Evolutionary conservation across 2,113 vertebrate genomes (phyloP).

Genomic region (Brienomyrus longianalis): DNA sequence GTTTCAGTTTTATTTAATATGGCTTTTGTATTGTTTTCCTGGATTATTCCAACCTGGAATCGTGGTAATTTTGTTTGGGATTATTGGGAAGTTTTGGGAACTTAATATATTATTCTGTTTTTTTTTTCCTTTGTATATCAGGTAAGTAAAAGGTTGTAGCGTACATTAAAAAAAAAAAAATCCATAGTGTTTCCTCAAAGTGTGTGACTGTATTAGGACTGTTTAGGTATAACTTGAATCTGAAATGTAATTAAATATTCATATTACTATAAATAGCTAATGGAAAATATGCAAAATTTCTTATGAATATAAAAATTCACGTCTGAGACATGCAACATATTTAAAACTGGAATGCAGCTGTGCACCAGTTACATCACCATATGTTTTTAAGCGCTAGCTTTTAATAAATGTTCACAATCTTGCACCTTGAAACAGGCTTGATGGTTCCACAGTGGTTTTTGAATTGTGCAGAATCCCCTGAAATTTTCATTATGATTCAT

Average conservation of each 20-base stretch:
- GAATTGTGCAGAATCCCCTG: background rate
- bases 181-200: background rate
- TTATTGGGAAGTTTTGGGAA: background rate
- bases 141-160: background rate
- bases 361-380: background rate
- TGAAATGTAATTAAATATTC: background rate
- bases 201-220: background rate
- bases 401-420: background rate
- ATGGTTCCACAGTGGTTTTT: background rate
- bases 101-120: background rate
- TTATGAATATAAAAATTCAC: background rate
- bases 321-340: background rate
- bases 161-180: background rate
- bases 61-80: background rate
- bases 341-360: background rate
- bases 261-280: background rate
- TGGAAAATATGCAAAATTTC: background rate
- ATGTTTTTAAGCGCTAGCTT: background rate
- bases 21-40: background rate
- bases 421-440: background rate
- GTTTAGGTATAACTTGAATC: background rate
- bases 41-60: background rate
- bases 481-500: background rate
- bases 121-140: background rate
- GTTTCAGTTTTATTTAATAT: background rate